Evolutionary conservation across 2,797 vertebrate species (phyloP).

Genomic region (Chrosomus eos): DNA sequence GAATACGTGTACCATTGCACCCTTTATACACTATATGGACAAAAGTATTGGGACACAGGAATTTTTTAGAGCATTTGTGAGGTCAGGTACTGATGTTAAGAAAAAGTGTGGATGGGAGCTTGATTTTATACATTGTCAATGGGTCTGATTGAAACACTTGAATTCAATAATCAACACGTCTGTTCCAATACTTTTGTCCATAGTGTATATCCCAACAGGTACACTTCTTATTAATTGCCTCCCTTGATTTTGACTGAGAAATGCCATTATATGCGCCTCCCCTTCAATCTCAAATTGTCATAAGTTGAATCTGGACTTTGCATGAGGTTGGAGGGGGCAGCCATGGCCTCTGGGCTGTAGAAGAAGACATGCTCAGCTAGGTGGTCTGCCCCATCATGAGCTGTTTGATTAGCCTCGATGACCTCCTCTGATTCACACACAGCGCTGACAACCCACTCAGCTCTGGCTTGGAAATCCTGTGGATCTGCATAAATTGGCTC

Average conservation of each 20-base stretch:
- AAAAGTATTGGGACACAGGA: not conserved
- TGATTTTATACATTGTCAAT: not conserved
- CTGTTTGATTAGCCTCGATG: conserved; percentile 22
- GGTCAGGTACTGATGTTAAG: not conserved
- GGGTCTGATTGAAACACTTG: not conserved
- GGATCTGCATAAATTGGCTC: conserved; percentile 55
- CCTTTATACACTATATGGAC: not conserved
- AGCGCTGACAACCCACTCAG: not conserved
- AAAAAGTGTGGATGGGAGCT: not conserved
- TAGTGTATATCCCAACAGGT: not conserved
- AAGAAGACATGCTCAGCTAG: not conserved
- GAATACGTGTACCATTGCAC: not conserved
- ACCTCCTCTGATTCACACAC: conserved; percentile 34
- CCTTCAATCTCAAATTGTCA: conserved; percentile 25
- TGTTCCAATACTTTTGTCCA: not conserved
- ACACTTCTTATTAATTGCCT: not conserved
- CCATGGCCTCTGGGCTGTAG: not conserved
- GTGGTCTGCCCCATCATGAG: not conserved
- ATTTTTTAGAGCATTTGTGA: not conserved
- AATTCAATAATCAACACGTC: not conserved
- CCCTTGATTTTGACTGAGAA: not conserved
- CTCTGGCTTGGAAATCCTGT: conserved; percentile 2
- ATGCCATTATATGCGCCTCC: conserved; percentile 3
- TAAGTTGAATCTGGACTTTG: conserved; percentile 31
- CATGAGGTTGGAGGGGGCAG: not conserved